A percentile compares a stretch with the other conserved stretches of the same genome.
Conservation (phyloP, 1,140 invertebrate genomes). For the Leptopilina boulardi region DNA sequence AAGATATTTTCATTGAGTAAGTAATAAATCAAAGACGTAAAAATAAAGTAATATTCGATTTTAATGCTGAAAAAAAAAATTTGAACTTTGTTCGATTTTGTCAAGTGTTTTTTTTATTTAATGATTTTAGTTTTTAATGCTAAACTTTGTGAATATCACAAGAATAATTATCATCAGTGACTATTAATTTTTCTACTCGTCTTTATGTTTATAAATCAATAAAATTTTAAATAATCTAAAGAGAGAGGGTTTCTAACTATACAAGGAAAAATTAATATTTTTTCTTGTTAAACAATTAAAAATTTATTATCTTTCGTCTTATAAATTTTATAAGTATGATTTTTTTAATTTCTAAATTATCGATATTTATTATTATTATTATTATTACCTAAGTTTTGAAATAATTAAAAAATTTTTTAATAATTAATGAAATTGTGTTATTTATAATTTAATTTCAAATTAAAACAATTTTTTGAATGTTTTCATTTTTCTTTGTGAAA, state of each 20-base stretch:
- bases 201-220: too few species aligned
- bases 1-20: not conserved
- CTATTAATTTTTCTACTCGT: not conserved
- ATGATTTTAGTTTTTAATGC: not conserved
- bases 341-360: too few species aligned
- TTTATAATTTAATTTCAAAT: too few species aligned
- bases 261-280: too few species aligned
- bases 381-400: too few species aligned
- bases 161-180: not conserved
- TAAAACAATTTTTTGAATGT: too few species aligned
- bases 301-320: conserved; percentile 15
- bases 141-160: not conserved
- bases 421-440: too few species aligned
- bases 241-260: too few species aligned
- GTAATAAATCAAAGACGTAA: not conserved
- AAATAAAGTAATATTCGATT: not conserved
- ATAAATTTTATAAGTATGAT: too few species aligned
- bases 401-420: too few species aligned
- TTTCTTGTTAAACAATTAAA: not conserved
- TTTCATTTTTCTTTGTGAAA: not conserved
- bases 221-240: too few species aligned
- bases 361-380: not conserved
- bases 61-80: not conserved
- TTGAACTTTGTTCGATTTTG: conserved; percentile 3
- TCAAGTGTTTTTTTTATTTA: not conserved